These are phyloP conservation scores for Plotosus lineatus DNA, from an alignment of 2,113 vertebrate species.

Conservation along the genomic window DNA sequence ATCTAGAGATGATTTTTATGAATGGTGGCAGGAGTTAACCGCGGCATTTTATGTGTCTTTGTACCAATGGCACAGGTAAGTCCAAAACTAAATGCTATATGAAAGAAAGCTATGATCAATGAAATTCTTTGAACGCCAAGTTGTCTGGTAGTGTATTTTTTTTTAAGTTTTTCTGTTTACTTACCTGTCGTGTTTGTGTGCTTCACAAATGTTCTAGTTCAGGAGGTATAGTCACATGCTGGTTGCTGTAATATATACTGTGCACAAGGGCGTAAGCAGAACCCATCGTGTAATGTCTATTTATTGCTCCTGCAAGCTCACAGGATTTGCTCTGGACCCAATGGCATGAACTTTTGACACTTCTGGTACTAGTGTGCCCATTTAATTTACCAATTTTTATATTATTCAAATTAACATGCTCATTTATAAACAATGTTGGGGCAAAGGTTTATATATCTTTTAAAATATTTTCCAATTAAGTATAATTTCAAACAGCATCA, in stretches of 20 bases:
- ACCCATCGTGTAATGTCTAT: conserved; percentile 36
- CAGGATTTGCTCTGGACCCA: background rate
- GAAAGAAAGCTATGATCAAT: background rate
- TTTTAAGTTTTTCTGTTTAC: background rate
- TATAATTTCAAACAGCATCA: background rate
- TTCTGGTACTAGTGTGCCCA: background rate
- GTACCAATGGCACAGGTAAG: conserved; percentile 45
- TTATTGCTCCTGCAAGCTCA: conserved; percentile 37
- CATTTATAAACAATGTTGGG: background rate
- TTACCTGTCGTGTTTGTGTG: background rate
- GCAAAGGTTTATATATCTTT: background rate
- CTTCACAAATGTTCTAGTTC: conserved; percentile 20
- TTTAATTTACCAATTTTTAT: background rate
- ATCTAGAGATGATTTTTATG: conserved; percentile 33
- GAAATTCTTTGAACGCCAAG: background rate
- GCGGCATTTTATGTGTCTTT: conserved; percentile 1
- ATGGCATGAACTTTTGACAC: background rate
- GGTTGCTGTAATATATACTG: conserved; percentile 34
- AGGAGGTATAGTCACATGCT: conserved; percentile 21
- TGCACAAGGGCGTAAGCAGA: conserved; percentile 40
- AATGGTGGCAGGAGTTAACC: conserved; percentile 34
- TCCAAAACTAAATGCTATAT: background rate
- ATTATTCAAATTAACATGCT: background rate
- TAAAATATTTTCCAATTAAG: background rate
- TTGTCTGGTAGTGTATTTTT: background rate